Conservation (phyloP, 2,113 vertebrate species). For the Verasper variegatus region DNA sequence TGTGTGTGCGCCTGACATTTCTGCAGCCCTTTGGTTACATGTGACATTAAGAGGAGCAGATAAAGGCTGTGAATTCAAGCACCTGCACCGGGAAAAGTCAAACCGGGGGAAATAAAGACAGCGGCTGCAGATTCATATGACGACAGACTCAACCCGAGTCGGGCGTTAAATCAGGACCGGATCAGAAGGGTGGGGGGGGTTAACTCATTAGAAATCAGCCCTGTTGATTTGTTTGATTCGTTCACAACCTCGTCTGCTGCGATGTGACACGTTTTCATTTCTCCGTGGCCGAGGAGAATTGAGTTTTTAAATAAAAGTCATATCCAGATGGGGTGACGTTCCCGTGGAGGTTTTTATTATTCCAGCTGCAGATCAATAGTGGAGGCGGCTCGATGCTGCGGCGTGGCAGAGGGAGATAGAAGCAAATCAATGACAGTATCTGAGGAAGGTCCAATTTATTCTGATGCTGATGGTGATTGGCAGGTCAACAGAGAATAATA, state of each 20-base stretch:
- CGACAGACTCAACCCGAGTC: no score
- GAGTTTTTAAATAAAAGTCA: conserved; percentile 79
- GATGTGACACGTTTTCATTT: conserved; percentile 86
- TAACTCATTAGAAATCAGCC: not conserved
- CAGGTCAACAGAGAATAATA: conserved; percentile 68
- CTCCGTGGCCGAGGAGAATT: conserved; percentile 82
- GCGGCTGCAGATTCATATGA: not conserved
- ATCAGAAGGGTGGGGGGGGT: not conserved
- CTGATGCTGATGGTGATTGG: conserved; percentile 94
- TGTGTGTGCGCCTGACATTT: conserved; percentile 57
- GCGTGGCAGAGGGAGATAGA: conserved; percentile 92
- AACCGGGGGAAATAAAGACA: not conserved
- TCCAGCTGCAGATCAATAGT: conserved; percentile 90
- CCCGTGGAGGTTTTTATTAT: conserved; percentile 92
- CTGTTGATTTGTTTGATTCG: not conserved
- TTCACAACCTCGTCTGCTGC: conserved; percentile 55
- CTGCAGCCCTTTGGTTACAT: conserved; percentile 49
- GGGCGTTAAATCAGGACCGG: not conserved
- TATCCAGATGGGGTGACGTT: conserved; percentile 90
- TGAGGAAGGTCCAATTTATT: conserved; percentile 98
- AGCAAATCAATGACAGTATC: conserved; percentile 93
- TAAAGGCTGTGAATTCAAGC: conserved; percentile 16
- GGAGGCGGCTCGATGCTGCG: conserved; percentile 90
- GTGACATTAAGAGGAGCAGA: conserved; percentile 59
- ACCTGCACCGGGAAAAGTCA: conserved; percentile 15